Base-by-base conservation (phyloP, 2,797 vertebrate species). In the Anas bahamensis region DNA sequence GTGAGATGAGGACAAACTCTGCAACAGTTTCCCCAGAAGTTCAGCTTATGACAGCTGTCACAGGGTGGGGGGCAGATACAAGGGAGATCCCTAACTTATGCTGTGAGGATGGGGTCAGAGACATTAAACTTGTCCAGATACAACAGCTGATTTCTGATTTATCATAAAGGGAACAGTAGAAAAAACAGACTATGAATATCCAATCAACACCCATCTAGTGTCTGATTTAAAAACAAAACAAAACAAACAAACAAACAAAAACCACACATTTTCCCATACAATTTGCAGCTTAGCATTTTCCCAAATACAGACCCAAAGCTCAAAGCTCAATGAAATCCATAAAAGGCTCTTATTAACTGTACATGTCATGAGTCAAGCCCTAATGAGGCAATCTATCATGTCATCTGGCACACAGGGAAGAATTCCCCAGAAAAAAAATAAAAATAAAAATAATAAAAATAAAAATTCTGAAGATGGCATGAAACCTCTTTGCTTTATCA, bases 11-110 rank as follows among this genome's bases (percentile, higher is more conserved):
- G 22, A 28, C 16, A 37, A 37, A 10, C 28, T 18, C 65, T n/a
- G 37, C 52, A 19, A n/a, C 46, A 5, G 4, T n/a, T 57, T 66
- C 53, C 53, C 39, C 28, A 61, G n/a, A 8, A 8, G 15, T 31
- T 19, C 1, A 15, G 10, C 22, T 78, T 33, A 23, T 26, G 4
- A 22, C 10, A 3, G 9, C 60, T 13, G 0, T 0, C 31, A 44
- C 3, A 1, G 9, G 8, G 50, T 16, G 26, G 59, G 29, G 13
- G 9, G 5, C 52, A 48, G 19, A 9, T 14, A 53, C 18, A 1
- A 39, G 33, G 13, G 8, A 9, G 6, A 55, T 16, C 55, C 77
- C 31, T 72, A 35, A 4, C 3, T 53, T 53, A 17, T 10, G 22
- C 41, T 41, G 0, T 2, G 8, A 57, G 33, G 41, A 37, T 0